Percentiles rank a stretch among this genome's conserved stretches.
Evolutionary conservation across 1,140 invertebrate genomes (phyloP).

Genomic region (Pseudomyrmex cubaensis): DNA sequence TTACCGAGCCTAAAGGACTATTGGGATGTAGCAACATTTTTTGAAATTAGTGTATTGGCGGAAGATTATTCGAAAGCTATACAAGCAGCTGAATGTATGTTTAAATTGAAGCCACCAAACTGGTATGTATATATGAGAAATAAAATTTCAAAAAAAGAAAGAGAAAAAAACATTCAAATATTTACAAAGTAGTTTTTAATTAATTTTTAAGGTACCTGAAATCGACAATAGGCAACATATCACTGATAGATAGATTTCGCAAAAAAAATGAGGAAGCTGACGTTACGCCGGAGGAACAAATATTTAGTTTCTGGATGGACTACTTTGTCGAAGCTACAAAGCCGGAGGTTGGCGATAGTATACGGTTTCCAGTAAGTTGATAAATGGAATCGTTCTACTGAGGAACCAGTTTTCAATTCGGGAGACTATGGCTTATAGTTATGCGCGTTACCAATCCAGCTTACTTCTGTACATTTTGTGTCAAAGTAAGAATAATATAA

Average conservation of each 20-base stretch:
- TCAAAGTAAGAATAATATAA: constrained; percentile 76
- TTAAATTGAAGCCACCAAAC: constrained; percentile 98
- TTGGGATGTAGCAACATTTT: constrained; percentile 99
- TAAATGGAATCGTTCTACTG: constrained; percentile 74
- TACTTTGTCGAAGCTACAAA: constrained; percentile 98
- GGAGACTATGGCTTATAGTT: constrained; percentile 75
- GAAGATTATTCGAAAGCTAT: constrained; percentile 99
- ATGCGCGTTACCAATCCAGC: constrained; percentile 74
- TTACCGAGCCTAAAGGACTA: constrained; percentile 97
- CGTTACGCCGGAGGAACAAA: constrained; percentile 91
- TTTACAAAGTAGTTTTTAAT: constrained; percentile 16
- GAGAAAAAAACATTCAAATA: neutral
- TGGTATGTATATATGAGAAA: constrained; percentile 88
- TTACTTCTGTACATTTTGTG: constrained; percentile 74
- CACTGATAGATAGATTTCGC: constrained; percentile 96
- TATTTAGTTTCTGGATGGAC: constrained; percentile 99
- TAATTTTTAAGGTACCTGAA: constrained; percentile 92
- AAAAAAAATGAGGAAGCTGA: constrained; percentile 91
- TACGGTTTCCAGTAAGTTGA: constrained; percentile 94
- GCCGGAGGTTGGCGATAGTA: constrained; percentile 90
- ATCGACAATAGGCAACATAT: constrained; percentile 99
- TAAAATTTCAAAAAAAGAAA: neutral
- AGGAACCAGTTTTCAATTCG: constrained; percentile 73
- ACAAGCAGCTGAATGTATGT: constrained; percentile 99
- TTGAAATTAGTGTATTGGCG: constrained; percentile 99